A percentile compares a stretch with the other conserved stretches of the same genome.
phyloP scores from a whole-genome alignment of 2,888 invertebrate genomes.

The Conchocele bisecta region DNA sequence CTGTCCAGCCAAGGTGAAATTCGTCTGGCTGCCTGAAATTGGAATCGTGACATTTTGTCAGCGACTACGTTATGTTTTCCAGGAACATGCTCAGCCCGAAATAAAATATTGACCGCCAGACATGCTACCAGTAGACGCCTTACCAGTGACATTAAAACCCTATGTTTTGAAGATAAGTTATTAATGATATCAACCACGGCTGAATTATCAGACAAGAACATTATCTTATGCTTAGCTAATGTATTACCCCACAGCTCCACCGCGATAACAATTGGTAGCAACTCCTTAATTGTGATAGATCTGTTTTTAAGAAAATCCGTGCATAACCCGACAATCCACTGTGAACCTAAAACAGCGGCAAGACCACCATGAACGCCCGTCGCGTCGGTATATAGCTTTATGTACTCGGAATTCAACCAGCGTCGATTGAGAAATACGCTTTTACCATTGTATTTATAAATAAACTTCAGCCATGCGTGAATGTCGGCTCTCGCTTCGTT shows the following conservation, averaged over 20 bases:
- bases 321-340: constrained; percentile 31
- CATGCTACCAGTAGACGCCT: constrained; percentile 15
- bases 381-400: constrained; percentile 22
- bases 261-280: constrained; percentile 37
- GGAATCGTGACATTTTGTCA: too few relatives aligned
- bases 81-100: constrained; percentile 28
- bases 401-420: constrained; percentile 17
- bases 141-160: constrained; percentile 27
- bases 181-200: constrained; percentile 32
- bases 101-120: constrained; percentile 15
- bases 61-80: constrained; percentile 18
- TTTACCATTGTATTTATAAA: neutral
- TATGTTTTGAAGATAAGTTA: constrained; percentile 24
- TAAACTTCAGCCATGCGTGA: neutral
- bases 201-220: constrained; percentile 36
- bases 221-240: constrained; percentile 24
- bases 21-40: too few relatives aligned
- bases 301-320: neutral
- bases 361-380: constrained; percentile 13
- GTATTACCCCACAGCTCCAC: constrained; percentile 25
- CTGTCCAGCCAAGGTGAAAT: too few relatives aligned
- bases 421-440: neutral
- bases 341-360: constrained; percentile 20
- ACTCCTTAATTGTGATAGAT: constrained; percentile 32
- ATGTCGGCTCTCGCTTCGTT: constrained; percentile 6